phyloP scores from a whole-genome alignment of 2,797 vertebrate genomes.

The Gambelia wislizenii region DNA sequence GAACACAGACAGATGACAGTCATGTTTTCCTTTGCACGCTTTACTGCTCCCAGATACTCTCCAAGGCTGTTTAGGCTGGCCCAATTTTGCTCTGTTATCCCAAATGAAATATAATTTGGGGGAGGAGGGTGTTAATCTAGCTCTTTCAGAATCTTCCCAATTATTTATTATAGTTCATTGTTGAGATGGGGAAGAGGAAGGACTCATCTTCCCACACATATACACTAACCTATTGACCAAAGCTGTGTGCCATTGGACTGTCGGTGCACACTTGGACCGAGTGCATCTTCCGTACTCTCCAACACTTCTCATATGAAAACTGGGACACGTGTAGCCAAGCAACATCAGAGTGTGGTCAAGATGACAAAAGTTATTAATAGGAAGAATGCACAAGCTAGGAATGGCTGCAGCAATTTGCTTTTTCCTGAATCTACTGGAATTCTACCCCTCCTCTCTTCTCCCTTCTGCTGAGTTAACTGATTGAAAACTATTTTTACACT shows the following conservation, averaged over 20 bases:
- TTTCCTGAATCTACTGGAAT: no score
- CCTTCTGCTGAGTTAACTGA: no score
- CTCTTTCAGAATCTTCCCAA: not conserved
- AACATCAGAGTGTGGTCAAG: no score
- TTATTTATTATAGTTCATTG: not conserved
- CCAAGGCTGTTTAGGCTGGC: not conserved
- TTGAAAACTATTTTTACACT: no score
- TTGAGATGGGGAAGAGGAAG: not conserved
- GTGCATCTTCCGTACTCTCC: not conserved
- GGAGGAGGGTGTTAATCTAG: not conserved
- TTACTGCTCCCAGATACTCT: not conserved
- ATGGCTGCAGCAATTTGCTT: no score
- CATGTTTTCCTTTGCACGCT: not conserved
- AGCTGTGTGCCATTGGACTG: not conserved
- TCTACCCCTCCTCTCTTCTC: no score
- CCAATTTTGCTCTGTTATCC: not conserved
- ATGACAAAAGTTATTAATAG: no score
- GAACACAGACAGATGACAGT: not conserved
- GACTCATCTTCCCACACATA: not conserved
- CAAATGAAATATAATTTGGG: not conserved
- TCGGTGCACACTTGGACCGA: not conserved
- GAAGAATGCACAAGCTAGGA: no score
- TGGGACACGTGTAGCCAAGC: no score
- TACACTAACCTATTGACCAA: not conserved
- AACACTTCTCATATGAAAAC: no score